Conservation (phyloP, 2,113 vertebrate species). For the Arvicanthis niloticus region DNA sequence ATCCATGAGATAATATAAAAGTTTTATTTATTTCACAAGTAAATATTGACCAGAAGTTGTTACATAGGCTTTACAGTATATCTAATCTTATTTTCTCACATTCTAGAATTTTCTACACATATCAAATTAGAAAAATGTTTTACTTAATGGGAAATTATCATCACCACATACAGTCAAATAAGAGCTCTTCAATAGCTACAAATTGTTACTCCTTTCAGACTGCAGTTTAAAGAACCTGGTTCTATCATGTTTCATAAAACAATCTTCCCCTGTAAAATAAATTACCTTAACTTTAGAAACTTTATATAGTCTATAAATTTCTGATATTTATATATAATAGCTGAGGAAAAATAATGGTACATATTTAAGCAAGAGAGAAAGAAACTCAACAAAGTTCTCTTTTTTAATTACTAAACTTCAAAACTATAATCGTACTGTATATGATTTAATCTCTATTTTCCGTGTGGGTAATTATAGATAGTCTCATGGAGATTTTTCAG, state of each 20-base stretch:
- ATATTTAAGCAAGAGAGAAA: conserved; percentile 24
- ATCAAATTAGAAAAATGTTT: conserved; percentile 35
- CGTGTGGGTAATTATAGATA: not conserved
- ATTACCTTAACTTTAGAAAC: conserved; percentile 55
- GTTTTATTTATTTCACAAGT: conserved; percentile 23
- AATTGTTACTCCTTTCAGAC: not conserved
- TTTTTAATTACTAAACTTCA: not conserved
- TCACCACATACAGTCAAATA: conserved; percentile 35
- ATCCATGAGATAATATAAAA: not conserved
- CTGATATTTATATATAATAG: conserved; percentile 36
- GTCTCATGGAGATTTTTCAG: not conserved
- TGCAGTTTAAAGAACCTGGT: conserved; percentile 38
- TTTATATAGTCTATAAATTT: not conserved
- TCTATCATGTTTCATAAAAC: conserved; percentile 21
- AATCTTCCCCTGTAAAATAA: not conserved
- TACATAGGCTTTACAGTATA: not conserved
- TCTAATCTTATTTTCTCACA: conserved; percentile 9
- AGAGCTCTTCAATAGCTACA: not conserved
- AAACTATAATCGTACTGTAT: not conserved
- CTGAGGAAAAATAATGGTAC: conserved; percentile 28
- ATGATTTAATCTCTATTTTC: conserved; percentile 15
- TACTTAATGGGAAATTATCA: conserved; percentile 27
- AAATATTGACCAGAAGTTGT: conserved; percentile 13
- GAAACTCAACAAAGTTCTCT: not conserved
- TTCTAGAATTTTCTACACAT: conserved; percentile 43